Evolutionary conservation across 1,140 invertebrate species (phyloP), one percentile per base, ranked within the genome.

Genomic region (honey bee (Apis mellifera)): DNA sequence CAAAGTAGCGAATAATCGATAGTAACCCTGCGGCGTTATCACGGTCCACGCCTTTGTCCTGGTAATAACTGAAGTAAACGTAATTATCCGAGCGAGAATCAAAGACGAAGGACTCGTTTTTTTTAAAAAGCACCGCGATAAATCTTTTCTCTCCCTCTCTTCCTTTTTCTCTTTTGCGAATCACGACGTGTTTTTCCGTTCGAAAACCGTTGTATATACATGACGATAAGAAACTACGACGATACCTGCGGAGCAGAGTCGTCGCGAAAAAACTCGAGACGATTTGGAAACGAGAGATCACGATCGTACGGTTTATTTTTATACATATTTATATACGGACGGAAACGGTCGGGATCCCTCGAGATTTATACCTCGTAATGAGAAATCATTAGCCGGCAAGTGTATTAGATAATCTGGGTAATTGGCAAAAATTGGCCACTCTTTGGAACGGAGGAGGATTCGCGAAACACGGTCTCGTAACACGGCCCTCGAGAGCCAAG

Each of bases 301-400:
- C n/a, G 19, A 42, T 19, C 17, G 12, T 26, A 2, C 23, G 60
- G 50, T 57, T 52, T 62, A 54, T 60, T 26, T 52, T 62, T 66
- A 81, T 72, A 81, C 62, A 57, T 59, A 48, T 21, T n/a, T 57
- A 77, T 42, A 52, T 62, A n/a, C 21, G 57, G 76, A 66, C 66
- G 55, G 68, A 69, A 82, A 23, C 48, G 66, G 84, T 89, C 84
- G 2, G 32, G 32, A 77, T 83, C 73, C 65, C 77, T 83, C 76
- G 54, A 94, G 93, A 94, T 94, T 94, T 94, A 94, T 93, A 93
- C 91, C 92, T 93, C 89, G 92, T 94, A 94, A 94, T 94, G 92
- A 93, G 93, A 93, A 94, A 94, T 94, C 92, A 94, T 94, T 93
- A 93, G 91, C 90, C 91, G 89, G 85, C 81, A 93, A 88, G 90